A percentile compares a stretch with the other conserved stretches of the same genome.
Evolutionary conservation across 2,113 vertebrate genomes (phyloP).

Genomic region (Tinamus guttatus): DNA sequence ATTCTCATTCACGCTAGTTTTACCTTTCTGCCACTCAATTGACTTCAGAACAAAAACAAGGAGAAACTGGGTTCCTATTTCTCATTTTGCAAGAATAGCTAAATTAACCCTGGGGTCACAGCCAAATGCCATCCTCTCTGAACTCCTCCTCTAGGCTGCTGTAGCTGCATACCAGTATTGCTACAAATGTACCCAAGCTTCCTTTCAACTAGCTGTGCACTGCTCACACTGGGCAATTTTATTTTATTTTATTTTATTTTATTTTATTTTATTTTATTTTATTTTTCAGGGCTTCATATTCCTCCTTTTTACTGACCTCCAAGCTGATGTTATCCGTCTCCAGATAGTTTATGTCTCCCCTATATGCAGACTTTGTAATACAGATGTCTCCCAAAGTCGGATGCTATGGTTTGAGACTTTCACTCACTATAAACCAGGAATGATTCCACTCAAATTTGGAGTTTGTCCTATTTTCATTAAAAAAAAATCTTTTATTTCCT

Average conservation of each 20-base stretch:
- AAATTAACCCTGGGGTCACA: constrained; percentile 59
- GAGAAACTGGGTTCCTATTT: constrained; percentile 21
- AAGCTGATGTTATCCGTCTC: background rate
- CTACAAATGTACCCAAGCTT: background rate
- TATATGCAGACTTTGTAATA: background rate
- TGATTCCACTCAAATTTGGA: background rate
- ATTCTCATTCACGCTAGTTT: background rate
- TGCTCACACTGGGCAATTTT: background rate
- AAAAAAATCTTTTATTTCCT: background rate
- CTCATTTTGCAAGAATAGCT: constrained; percentile 53
- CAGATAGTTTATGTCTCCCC: background rate
- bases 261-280: no score
- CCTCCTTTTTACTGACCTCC: background rate
- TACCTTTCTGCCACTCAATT: background rate
- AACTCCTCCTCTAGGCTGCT: background rate
- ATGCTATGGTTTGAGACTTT: background rate
- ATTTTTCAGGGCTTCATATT: background rate
- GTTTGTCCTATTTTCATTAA: background rate
- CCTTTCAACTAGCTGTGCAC: background rate
- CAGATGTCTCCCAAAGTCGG: background rate
- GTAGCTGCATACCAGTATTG: background rate
- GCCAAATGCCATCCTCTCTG: constrained; percentile 32
- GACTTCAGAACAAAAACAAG: background rate
- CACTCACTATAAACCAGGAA: background rate
- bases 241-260: background rate